Evolutionary conservation across 2,888 invertebrate genomes (phyloP).

Genomic region (Platerodrilus igneus): DNA sequence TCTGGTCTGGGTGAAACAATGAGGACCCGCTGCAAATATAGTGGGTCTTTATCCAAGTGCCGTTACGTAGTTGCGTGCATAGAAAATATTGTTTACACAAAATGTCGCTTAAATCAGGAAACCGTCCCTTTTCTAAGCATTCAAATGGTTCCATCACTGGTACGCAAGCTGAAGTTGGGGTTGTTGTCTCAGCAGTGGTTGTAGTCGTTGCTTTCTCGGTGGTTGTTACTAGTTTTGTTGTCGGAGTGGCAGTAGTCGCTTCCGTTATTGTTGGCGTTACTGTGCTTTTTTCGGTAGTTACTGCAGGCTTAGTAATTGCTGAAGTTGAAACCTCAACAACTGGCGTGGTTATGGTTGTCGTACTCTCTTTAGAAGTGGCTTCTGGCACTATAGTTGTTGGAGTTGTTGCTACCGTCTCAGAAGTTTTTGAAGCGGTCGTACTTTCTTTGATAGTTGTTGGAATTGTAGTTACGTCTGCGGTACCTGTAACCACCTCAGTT

Average conservation of each 20-base stretch:
- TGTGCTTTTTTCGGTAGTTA: not conserved
- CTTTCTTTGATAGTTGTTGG: too few relatives aligned
- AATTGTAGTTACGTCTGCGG: too few relatives aligned
- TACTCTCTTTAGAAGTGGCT: not conserved
- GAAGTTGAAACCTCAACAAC: not conserved
- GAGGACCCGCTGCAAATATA: conserved; percentile 26
- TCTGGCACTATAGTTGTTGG: too few relatives aligned
- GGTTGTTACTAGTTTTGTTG: conserved; percentile 6
- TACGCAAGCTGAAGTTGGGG: too few relatives aligned
- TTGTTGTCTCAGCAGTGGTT: too few relatives aligned
- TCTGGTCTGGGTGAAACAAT: conserved; percentile 27
- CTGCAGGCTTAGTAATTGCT: not conserved
- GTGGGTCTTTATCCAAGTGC: conserved; percentile 39
- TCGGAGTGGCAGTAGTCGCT: not conserved
- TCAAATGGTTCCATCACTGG: too few relatives aligned
- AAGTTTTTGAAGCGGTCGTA: too few relatives aligned
- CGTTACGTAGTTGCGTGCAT: conserved; percentile 24
- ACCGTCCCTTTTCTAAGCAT: conserved; percentile 47
- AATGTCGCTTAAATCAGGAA: conserved; percentile 42
- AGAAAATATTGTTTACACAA: conserved; percentile 26
- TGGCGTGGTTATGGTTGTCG: too few relatives aligned
- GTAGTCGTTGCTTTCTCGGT: conserved; percentile 5
- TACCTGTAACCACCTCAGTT: too few relatives aligned
- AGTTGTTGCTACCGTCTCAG: too few relatives aligned
- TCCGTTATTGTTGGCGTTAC: too few relatives aligned